Percentiles rank a stretch among this genome's conserved stretches.
Evolutionary conservation across 2,797 vertebrate species (phyloP).

Genomic region (Arrhamphus sclerolepis): DNA sequence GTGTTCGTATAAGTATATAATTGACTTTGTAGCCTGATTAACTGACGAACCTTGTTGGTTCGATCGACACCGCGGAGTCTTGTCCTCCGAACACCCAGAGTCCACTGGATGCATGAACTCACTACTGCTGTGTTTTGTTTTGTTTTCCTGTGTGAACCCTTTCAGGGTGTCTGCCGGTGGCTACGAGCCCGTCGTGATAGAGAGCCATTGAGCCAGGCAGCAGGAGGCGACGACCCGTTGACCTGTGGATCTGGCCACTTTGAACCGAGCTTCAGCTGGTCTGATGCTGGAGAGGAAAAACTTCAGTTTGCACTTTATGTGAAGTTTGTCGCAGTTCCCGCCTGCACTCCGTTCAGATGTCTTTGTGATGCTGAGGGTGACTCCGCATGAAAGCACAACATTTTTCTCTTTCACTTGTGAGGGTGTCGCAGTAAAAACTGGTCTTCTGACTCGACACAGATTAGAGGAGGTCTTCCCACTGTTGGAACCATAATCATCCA

Average conservation of each 20-base stretch:
- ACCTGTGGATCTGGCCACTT: conserved; percentile 1
- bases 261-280: conserved; percentile 71
- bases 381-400: conserved; percentile 9
- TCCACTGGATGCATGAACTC: too few species aligned
- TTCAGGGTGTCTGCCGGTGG: conserved; percentile 91
- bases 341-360: conserved; percentile 11
- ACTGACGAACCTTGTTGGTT: too few species aligned
- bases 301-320: conserved; percentile 69
- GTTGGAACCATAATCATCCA: neutral
- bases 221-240: neutral
- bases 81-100: too few species aligned
- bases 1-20: too few species aligned
- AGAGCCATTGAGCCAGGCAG: conserved; percentile 85
- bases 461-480: too few species aligned
- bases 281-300: conserved; percentile 59
- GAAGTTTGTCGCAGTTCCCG: conserved; percentile 11
- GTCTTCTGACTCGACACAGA: too few species aligned
- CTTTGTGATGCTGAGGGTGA: conserved; percentile 1
- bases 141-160: conserved; percentile 21
- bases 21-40: too few species aligned
- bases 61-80: too few species aligned
- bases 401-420: neutral
- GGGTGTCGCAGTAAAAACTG: conserved; percentile 5
- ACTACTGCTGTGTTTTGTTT: too few species aligned
- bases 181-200: conserved; percentile 95